These are phyloP conservation scores for Gymnogyps californianus DNA, from an alignment of 2,113 vertebrate genomes.

Conservation along the genomic window DNA sequence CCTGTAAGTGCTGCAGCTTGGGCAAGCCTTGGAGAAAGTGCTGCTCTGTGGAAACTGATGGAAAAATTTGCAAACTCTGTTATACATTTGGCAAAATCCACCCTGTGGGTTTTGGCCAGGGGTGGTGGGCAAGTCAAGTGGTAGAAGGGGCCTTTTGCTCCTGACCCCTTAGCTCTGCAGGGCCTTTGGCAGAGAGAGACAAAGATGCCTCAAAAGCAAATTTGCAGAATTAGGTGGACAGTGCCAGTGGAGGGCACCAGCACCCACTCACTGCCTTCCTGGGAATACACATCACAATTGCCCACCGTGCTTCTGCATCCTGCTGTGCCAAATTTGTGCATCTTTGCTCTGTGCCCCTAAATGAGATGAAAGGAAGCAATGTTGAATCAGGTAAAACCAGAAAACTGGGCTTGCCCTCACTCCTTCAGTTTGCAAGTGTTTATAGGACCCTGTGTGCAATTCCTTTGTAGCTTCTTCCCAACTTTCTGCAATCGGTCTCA, in stretches of 20 bases:
- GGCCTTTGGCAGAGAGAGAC: background rate
- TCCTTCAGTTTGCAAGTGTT: accelerated
- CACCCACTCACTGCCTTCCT: background rate
- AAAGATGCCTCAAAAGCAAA: background rate
- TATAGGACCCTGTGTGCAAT: background rate
- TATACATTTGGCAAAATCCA: background rate
- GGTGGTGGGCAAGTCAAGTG: too few relatives aligned
- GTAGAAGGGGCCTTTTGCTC: background rate
- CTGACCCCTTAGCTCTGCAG: background rate
- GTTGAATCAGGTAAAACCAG: background rate
- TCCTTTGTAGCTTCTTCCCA: background rate
- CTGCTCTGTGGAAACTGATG: background rate
- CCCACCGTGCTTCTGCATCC: background rate
- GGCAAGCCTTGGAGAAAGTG: background rate
- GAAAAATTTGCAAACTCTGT: background rate
- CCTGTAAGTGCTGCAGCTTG: background rate
- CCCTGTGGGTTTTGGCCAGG: background rate
- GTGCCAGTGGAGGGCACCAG: background rate
- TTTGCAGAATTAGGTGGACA: background rate
- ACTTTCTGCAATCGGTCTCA: background rate
- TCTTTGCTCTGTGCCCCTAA: background rate
- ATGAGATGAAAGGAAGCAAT: background rate
- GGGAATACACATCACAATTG: background rate
- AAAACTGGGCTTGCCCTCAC: background rate
- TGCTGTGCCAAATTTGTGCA: background rate